Percentiles rank a stretch among this genome's conserved stretches.
Evolutionary conservation across 2,113 vertebrate species (phyloP).

Genomic region (Otus sunia): DNA sequence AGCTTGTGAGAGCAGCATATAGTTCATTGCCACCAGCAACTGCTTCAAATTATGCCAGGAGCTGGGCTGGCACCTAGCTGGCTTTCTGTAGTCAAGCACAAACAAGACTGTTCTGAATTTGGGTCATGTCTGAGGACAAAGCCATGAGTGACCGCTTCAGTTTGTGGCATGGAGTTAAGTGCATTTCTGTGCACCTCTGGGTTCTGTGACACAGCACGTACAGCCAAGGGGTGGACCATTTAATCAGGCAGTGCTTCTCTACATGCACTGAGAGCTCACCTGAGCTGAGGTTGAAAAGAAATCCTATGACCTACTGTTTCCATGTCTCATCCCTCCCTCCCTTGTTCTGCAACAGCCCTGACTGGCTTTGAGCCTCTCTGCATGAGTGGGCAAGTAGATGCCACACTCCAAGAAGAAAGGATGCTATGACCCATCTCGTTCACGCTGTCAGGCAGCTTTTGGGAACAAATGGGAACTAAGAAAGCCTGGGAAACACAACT

Average conservation of each 20-base stretch:
- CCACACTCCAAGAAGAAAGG: not conserved
- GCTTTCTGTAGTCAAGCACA: not conserved
- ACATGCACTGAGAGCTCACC: not conserved
- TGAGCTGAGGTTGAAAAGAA: not conserved
- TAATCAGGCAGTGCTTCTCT: not conserved
- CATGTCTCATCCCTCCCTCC: not conserved
- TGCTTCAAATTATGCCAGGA: not conserved
- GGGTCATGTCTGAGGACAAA: not conserved
- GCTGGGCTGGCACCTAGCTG: not conserved
- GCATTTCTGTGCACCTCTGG: not conserved
- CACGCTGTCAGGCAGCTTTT: not conserved
- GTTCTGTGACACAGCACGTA: not conserved
- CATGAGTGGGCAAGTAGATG: not conserved
- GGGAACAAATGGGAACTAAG: not conserved
- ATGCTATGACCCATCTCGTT: not conserved
- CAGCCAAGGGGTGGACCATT: not conserved
- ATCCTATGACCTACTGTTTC: not conserved
- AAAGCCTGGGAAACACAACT: not conserved
- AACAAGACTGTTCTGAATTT: not conserved
- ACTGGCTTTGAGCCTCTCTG: not conserved
- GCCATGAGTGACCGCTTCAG: not conserved
- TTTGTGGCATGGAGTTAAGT: not conserved
- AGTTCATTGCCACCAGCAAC: not conserved
- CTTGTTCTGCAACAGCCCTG: not conserved
- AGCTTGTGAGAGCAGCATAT: not conserved